Base-by-base conservation (phyloP, 2,797 vertebrate genomes). In the Euphonia xanthogaster region DNA sequence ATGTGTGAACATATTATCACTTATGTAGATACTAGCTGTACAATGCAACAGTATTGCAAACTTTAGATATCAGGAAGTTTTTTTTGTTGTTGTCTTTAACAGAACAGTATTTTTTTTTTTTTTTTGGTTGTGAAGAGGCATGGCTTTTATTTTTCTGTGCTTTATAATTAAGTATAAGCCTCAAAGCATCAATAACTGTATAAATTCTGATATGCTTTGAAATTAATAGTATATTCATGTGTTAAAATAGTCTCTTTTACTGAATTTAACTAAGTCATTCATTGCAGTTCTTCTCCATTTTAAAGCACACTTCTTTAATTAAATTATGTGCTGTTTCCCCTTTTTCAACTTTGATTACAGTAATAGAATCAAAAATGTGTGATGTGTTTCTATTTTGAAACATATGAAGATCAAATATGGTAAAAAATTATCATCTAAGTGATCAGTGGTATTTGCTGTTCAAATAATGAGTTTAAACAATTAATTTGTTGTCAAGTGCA, bases 141-240 rank as follows among this genome's bases (percentile, higher is more conserved):
- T 19, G 10, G 0, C 2, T 40, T 33, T 3, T 0, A 21, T 8
- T 54, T 66, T 75, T 5, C 3, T 84, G 6, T 37, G 23, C 3
- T 73, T 78, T 68, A 72, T 25, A 55, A 45, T 50, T 37, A 65
- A 54, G 53, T 31, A 18, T 40, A 66, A 72, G 5, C 6, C 9
- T 57, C 10, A 50, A 70, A 44, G 6, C n/a, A 54, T 24, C n/a
- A 48, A 58, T 22, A 72, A 40, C 7, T 54, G 22, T 14, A 58
- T 55, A 58, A 75, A 81, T 71, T 67, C 14, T 67, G 9, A 78
- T 61, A 63, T 65, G 4, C 1, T 84, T 57, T 57, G 5, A 75
- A 67, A 53, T 28, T 42, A 77, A 23, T 47, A 30, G 12, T 16
- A 22, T 25, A 47, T 66, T 76, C 51, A 35, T 48, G 28, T 48